A percentile compares a stretch with the other conserved stretches of the same genome.
phyloP scores from a whole-genome alignment of 2,888 invertebrate genomes.

The Pycnomerus fuliginosus region DNA sequence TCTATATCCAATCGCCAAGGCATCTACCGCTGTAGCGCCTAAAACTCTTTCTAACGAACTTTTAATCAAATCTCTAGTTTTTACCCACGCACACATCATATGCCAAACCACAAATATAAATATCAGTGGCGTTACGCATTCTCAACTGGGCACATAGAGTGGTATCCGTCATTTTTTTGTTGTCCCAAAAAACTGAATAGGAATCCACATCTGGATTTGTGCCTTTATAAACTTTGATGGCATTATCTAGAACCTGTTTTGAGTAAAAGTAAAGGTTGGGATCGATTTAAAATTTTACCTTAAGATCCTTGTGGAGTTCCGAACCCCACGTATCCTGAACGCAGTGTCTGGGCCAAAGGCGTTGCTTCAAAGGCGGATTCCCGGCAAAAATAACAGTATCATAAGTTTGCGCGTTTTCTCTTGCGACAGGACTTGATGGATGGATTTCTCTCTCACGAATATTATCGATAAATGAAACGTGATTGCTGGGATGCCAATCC shows the following conservation, averaged over 20 bases:
- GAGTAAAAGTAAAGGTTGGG: slow-evolving; percentile 4
- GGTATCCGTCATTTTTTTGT: slow-evolving; percentile 87
- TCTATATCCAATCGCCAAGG: slow-evolving; percentile 87
- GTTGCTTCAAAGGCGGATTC: slow-evolving; percentile 81
- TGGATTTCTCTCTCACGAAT: slow-evolving; percentile 74
- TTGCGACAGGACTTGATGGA: slow-evolving; percentile 69
- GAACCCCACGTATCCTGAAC: slow-evolving; percentile 96
- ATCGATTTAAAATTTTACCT: slow-evolving; percentile 54
- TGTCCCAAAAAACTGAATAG: slow-evolving; percentile 98
- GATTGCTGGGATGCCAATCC: slow-evolving; percentile 97
- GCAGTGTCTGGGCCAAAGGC: slow-evolving; percentile 95
- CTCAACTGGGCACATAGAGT: slow-evolving; percentile 79
- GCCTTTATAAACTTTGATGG: slow-evolving; percentile 85
- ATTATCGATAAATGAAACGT: slow-evolving; percentile 96
- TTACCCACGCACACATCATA: slow-evolving; percentile 92
- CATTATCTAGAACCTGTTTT: slow-evolving; percentile 67
- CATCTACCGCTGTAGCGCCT: slow-evolving; percentile 84
- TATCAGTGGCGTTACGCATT: slow-evolving; percentile 80
- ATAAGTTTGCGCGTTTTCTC: slow-evolving; percentile 77
- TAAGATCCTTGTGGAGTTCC: slow-evolving; percentile 85
- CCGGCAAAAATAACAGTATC: slow-evolving; percentile 94
- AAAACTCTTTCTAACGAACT: slow-evolving; percentile 1
- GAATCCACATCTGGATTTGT: slow-evolving; percentile 94
- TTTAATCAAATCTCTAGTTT: too few species aligned
- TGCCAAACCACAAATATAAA: slow-evolving; percentile 92